Conservation (phyloP, 2,888 invertebrate species). For the Panorpa germanica region DNA sequence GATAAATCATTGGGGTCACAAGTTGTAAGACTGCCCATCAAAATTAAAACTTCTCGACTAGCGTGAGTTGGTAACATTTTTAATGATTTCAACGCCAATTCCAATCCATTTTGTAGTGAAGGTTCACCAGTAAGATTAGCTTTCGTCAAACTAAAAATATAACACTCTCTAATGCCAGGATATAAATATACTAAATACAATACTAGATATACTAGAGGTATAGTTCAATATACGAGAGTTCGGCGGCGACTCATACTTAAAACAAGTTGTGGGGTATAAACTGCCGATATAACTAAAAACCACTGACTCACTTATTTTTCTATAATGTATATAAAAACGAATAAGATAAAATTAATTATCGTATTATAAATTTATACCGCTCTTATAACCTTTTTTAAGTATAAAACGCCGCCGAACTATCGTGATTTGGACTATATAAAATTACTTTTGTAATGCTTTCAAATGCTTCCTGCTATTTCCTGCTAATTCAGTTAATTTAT, state of each 20-base stretch:
- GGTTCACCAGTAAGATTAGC: conserved; percentile 74
- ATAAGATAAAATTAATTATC: too few species aligned
- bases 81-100: conserved; percentile 67
- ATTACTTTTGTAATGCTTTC: conserved; percentile 39
- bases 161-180: too few species aligned
- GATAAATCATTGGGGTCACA: conserved; percentile 92
- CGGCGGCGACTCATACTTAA: neutral
- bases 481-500: conserved; percentile 77
- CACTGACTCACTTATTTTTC: too few species aligned
- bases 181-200: conserved; percentile 4
- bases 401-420: too few species aligned
- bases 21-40: conserved; percentile 87
- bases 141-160: conserved; percentile 31
- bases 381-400: too few species aligned
- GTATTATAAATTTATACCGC: too few species aligned
- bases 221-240: neutral
- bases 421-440: neutral
- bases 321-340: too few species aligned
- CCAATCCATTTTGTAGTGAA: conserved; percentile 87
- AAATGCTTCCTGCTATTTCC: conserved; percentile 70
- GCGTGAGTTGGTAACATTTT: conserved; percentile 85
- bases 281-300: too few species aligned
- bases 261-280: too few species aligned
- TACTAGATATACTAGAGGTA: neutral
- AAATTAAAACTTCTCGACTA: conserved; percentile 78